Percentiles rank a stretch among this genome's conserved stretches.
Conservation (phyloP, 2,888 invertebrate species). For the Lithosia quadra region DNA sequence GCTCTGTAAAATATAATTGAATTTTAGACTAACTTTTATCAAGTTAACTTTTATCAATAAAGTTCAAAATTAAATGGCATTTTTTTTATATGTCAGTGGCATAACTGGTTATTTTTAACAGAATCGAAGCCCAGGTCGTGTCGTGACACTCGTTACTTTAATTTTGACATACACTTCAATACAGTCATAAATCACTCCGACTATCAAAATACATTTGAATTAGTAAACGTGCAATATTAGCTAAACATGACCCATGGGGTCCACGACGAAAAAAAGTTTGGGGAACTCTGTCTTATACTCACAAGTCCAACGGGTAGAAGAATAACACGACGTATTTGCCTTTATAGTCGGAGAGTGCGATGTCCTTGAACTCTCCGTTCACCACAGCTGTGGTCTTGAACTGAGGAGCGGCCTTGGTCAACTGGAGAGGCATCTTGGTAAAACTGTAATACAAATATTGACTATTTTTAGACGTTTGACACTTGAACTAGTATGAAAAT, state of each 20-base stretch:
- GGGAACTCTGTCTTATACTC: constrained; percentile 70
- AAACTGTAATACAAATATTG: constrained; percentile 67
- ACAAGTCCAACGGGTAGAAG: constrained; percentile 97
- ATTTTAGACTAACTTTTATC: too few relatives aligned
- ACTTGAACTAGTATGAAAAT: background rate
- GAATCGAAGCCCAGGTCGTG: too few relatives aligned
- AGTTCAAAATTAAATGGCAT: too few relatives aligned
- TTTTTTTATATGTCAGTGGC: too few relatives aligned
- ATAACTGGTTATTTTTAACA: too few relatives aligned
- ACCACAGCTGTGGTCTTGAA: constrained; percentile 94
- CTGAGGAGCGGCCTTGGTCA: constrained; percentile 92
- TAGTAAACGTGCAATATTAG: too few relatives aligned
- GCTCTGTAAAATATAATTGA: too few relatives aligned
- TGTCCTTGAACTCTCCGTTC: constrained; percentile 93
- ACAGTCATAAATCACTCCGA: too few relatives aligned
- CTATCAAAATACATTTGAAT: too few relatives aligned
- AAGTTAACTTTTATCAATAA: too few relatives aligned
- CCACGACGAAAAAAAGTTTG: background rate
- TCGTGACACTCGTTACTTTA: too few relatives aligned
- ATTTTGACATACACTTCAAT: too few relatives aligned
- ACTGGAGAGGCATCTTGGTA: constrained; percentile 86
- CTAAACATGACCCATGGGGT: background rate
- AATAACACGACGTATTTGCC: constrained; percentile 97
- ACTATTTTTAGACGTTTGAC: background rate
- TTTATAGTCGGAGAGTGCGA: constrained; percentile 91